These are phyloP conservation scores for Muntiacus muntjak DNA, from an alignment of 2,113 vertebrate genomes.

Conservation along the genomic window DNA sequence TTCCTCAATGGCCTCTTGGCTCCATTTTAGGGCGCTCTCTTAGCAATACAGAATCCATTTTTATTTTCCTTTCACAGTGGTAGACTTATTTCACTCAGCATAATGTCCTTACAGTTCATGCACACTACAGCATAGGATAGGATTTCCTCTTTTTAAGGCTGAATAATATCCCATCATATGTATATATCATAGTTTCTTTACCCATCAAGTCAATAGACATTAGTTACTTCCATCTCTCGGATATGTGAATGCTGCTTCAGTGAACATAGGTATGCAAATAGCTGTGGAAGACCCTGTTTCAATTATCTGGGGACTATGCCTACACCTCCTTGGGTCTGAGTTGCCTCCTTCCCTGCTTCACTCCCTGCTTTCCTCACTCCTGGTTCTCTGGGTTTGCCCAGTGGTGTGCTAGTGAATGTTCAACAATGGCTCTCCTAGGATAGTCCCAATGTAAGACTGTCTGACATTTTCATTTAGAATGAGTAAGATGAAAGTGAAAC, in stretches of 20 bases:
- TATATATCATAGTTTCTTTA: background rate
- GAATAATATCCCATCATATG: background rate
- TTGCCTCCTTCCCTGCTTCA: background rate
- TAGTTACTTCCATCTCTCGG: background rate
- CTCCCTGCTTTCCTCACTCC: background rate
- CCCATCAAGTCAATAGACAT: background rate
- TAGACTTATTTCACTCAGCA: background rate
- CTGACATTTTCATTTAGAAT: background rate
- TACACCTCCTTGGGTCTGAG: background rate
- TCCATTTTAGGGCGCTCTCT: background rate
- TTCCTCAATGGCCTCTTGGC: background rate
- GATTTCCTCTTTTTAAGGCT: background rate
- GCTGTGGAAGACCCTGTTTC: background rate
- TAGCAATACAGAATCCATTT: background rate
- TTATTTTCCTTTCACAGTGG: background rate
- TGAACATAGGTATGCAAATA: background rate
- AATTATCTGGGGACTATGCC: background rate
- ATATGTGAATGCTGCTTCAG: background rate
- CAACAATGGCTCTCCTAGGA: background rate
- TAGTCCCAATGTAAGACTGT: background rate
- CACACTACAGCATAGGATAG: background rate
- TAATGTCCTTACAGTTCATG: background rate
- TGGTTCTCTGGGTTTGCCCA: background rate
- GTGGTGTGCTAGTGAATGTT: background rate
- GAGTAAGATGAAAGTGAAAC: background rate